Base-by-base conservation (phyloP, 2,797 vertebrate species). In the Silurus aristotelis region DNA sequence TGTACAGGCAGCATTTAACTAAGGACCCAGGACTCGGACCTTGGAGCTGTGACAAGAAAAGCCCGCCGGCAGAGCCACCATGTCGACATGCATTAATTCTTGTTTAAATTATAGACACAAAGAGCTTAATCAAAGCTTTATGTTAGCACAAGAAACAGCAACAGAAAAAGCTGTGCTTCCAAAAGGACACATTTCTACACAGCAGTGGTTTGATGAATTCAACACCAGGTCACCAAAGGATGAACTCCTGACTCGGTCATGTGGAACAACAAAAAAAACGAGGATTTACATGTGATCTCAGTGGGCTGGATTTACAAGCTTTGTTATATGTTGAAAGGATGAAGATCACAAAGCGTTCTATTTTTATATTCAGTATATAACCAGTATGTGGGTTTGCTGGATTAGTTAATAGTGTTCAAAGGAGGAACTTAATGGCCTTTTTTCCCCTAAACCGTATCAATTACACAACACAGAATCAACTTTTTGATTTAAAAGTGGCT, bases 361-460 rank as follows among this genome's bases (percentile, higher is more conserved):
- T 31, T 60, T 79, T 1, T 61, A 9, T 64, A n/a, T n/a, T 27
- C 77, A 14, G 58, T 31, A n/a, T 61, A 22, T 46, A 22, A 79
- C 19, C n/a, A 80, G 15, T 71, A 52, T 52, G 22, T 52, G n/a
- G 55, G 15, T 19, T 68, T 55, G 27, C 70, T 56, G n/a, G 52
- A 13, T 56, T 56, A 17, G 22, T 75, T 7, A 25, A 27, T 6
- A 17, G 15, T 76, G 25, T 60, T 19, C 17, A 20, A 20, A 20
- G 27, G 46, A 63, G 52, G 82, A 86, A 76, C 84, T 92, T 92
- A 93, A 92, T 77, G 48, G 48, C 91, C 92, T 83, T 86, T 87
- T 78, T 90, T 81, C 83, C n/a, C 43, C 88, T 87, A 87, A 90
- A 85, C 88, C 87, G 85, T 88, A 87, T 90, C 90, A 92, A 90